Base-by-base conservation (phyloP, 2,113 vertebrate genomes). In the Melanotaenia duboulayi region DNA sequence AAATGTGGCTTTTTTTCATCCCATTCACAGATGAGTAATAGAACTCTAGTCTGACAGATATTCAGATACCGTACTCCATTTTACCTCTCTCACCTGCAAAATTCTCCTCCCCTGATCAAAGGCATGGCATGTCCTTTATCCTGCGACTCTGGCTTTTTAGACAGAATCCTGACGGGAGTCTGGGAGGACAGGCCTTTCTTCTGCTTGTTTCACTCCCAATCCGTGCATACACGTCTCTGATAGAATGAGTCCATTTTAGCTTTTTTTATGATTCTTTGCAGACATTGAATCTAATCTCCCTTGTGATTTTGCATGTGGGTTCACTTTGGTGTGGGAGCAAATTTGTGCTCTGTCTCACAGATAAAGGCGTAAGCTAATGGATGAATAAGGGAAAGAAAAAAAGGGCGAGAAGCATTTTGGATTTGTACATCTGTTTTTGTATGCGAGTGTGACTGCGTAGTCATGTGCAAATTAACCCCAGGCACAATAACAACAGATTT, bases 51-150 rank as follows among this genome's bases (percentile, higher is more conserved):
- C 70, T 82, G 87, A 82, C 82, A 87, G 80, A 87, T 87, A 90
- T 87, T 85, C 76, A 87, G 80, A 90, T 83, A 78, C 40, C 52
- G 71, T 80, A 65, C 71, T 87, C 77, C 84, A 86, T 83, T 86
- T 86, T 86, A 71, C 71, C 76, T 80, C 54, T 46, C 81, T 82
- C 78, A 84, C 87, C 85, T 86, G 73, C 28, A 67, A 85, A 87
- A 85, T 65, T 85, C 81, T 82, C 76, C 71, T 76, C 61, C 74
- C 58, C 59, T 84, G 89, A 92, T 91, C 88, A 91, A 92, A 92
- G 86, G 62, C 68, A n/a, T 71, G 74, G 32, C 78, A 57, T 88
- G 84, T 88, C 78, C 84, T 87, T 84, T 86, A 90, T 87, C 64
- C 83, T 69, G 65, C 35, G 76, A 87, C 80, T 80, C 51, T 85